Conservation (phyloP, 2,888 invertebrate genomes). For the Athrips mouffetella region DNA sequence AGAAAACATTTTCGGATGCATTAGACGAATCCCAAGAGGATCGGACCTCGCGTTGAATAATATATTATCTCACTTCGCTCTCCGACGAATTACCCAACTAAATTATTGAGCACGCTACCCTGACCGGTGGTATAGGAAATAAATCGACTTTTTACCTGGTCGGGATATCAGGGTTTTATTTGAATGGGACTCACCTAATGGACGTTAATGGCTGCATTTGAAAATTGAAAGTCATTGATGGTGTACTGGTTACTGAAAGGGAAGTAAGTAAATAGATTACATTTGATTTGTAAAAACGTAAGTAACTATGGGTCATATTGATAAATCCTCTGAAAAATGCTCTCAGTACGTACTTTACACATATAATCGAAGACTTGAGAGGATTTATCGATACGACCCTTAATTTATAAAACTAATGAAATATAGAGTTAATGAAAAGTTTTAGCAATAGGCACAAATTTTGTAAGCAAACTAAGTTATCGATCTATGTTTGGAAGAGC, state of each 20-base stretch:
- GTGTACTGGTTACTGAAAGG: not conserved
- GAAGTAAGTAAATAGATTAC: not conserved
- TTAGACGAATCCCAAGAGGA: conserved; percentile 46
- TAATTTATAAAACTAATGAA: no score
- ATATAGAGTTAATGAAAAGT: no score
- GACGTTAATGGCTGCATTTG: conserved; percentile 19
- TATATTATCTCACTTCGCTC: conserved; percentile 47
- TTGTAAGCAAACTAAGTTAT: no score
- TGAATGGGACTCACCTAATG: conserved; percentile 24
- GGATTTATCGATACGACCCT: no score
- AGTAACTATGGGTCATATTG: no score
- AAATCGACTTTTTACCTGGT: conserved; percentile 47
- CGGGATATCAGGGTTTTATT: conserved; percentile 19
- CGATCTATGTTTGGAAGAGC: no score
- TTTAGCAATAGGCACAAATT: no score
- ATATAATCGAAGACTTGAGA: no score
- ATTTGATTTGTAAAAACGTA: no score
- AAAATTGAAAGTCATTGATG: not conserved
- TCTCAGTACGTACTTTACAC: no score
- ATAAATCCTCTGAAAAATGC: no score
- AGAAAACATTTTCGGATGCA: conserved; percentile 51
- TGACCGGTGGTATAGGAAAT: conserved; percentile 44
- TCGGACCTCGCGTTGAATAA: conserved; percentile 60
- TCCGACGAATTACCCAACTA: conserved; percentile 61
- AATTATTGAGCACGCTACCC: conserved; percentile 64